Conservation (phyloP, 1,140 invertebrate genomes). For the Nomia melanderi region DNA sequence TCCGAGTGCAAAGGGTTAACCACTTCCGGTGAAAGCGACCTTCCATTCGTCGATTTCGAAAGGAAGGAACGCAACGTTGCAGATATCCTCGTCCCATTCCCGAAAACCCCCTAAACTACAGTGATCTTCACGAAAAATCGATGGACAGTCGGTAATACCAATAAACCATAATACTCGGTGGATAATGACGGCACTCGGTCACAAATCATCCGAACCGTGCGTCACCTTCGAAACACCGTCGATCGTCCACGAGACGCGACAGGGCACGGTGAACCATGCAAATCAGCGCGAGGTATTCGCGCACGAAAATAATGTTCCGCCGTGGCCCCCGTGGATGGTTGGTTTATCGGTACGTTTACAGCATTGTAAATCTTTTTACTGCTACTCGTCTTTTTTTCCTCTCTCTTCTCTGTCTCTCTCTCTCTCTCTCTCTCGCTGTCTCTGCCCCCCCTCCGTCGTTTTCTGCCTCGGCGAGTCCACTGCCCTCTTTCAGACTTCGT, state of each 20-base stretch:
- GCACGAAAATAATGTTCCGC: slow-evolving; percentile 38
- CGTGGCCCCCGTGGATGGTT: not conserved
- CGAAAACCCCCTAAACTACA: not conserved
- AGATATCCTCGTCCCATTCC: not conserved
- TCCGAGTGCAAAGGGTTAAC: too few relatives aligned
- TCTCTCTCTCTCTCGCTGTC: too few relatives aligned
- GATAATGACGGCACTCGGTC: slow-evolving; percentile 49
- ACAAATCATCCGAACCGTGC: slow-evolving; percentile 45
- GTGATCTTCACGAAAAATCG: slow-evolving; percentile 46
- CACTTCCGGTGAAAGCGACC: too few relatives aligned
- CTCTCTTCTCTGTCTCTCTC: too few relatives aligned
- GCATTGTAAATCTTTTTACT: slow-evolving; percentile 59
- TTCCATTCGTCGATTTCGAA: too few relatives aligned
- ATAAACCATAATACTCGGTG: slow-evolving; percentile 30
- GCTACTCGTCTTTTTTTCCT: slow-evolving; percentile 26
- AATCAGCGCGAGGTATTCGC: slow-evolving; percentile 51
- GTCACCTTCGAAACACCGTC: not conserved
- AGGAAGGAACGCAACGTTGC: too few relatives aligned
- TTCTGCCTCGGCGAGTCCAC: not conserved
- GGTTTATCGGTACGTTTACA: slow-evolving; percentile 57
- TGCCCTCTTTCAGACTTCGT: not conserved
- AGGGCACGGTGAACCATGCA: slow-evolving; percentile 13
- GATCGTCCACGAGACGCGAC: slow-evolving; percentile 3
- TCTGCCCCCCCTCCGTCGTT: too few relatives aligned
- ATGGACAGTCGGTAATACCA: slow-evolving; percentile 23